These are phyloP conservation scores for Athetis lepigone DNA, from an alignment of 2,888 invertebrate species.

Conservation along the genomic window DNA sequence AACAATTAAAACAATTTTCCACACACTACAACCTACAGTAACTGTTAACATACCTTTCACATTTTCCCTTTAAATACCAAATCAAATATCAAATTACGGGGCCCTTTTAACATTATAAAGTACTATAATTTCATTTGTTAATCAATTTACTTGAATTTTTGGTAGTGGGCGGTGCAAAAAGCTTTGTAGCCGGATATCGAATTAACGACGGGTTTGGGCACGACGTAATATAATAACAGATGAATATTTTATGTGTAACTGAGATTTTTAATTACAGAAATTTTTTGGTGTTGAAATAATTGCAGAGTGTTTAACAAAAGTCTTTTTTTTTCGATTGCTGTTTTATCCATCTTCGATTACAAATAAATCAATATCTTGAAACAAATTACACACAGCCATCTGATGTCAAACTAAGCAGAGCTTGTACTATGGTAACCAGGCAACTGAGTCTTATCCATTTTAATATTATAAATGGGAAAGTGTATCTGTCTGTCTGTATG, in stretches of 20 bases:
- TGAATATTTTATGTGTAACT: conserved; percentile 12
- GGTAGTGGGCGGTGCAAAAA: conserved; percentile 36
- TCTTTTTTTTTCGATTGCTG: no score
- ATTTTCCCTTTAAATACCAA: background rate
- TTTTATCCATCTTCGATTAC: no score
- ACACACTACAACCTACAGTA: no score
- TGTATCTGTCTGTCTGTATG: no score
- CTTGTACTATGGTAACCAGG: no score
- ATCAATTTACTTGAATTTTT: conserved; percentile 51
- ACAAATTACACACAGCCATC: no score
- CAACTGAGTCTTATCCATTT: no score
- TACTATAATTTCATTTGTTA: conserved; percentile 51
- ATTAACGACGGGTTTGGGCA: conserved; percentile 49
- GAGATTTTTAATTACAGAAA: conserved; percentile 29
- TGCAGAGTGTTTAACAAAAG: background rate
- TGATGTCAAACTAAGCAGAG: no score
- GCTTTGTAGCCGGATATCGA: conserved; percentile 53
- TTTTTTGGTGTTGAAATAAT: conserved; percentile 2
- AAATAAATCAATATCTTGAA: no score
- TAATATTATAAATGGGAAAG: no score
- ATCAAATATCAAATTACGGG: conserved; percentile 38
- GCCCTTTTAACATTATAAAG: conserved; percentile 42
- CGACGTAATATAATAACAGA: conserved; percentile 23
- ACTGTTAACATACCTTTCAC: background rate
- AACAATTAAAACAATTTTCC: no score